Base-by-base conservation (phyloP, 2,888 invertebrate genomes). In the Villa cingulata region DNA sequence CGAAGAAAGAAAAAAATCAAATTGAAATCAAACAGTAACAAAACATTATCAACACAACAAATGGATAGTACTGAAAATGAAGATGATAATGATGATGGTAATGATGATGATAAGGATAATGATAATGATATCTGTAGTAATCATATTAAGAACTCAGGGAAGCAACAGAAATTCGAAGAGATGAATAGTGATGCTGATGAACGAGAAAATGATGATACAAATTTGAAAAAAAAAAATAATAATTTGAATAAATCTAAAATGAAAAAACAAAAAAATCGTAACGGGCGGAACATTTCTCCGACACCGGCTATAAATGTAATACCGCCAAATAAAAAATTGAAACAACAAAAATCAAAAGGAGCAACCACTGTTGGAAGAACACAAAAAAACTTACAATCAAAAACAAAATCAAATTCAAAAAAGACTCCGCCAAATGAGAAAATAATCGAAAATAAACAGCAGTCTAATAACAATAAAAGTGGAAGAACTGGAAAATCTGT, bases 1-100 rank as follows among this genome's bases (percentile, higher is more conserved):
- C 55, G 64, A 27, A 62, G 62, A 23, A 66, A 68, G 51, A 67
- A 65, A 54, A 49, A 49, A 37, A 12, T 43, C 0, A 43, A 43
- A 43, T 23, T 37, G 27, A 23, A 37, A 12, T 17, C 20, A 20
- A 15, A 20, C 15, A 23, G 7, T 10, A 14, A 17, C n/a, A n/a
- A n/a, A n/a, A n/a, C n/a, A n/a, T n/a, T n/a, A n/a, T n/a, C n/a
- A n/a, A n/a, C n/a, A n/a, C n/a, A 38, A 38, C 20, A 15, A 4
- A 36, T 36, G 16, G 36, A 36, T 4, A 36, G n/a, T 16, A 36
- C 4, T 36, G 36, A 36, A 7, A 16, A 46, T 42, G 43, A 53
- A 39, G 45, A 36, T 7, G 45, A 51, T 37, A 43, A 47, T 15
- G 45, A 38, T 18, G 16, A 50, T n/a, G 41, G 48, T 18, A 34